Evolutionary conservation across 2,888 invertebrate species (phyloP), one percentile per base, ranked within the genome.

Genomic region (Tribolium freemani): DNA sequence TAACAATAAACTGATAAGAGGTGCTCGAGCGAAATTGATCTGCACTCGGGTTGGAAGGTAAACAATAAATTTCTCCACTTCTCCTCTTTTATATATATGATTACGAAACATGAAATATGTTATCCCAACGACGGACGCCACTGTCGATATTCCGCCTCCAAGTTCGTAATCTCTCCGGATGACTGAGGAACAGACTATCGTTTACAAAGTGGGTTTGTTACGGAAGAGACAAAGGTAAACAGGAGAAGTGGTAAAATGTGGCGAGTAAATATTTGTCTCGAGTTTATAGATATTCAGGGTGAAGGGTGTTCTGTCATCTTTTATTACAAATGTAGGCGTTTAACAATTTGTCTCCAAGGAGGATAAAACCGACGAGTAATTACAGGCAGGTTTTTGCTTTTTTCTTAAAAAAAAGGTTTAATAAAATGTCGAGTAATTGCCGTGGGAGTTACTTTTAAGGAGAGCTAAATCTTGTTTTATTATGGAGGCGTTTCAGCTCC

Each of bases 211-310:
- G 74, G 75, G 66, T 75, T 77, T 75, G 75, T 67, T 73, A 73
- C 73, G 72, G 74, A 72, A 75, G 74, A 75, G 77, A 76, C 75
- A 71, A 74, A 78, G 69, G 78, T 77, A 80, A 79, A 80, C 79
- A 80, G 76, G 75, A 77, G 74, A 78, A 76, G 76, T 77, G 78
- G 78, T 76, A 78, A 79, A 80, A 72, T 69, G 69, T 72, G 68
- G 50, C 58, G 38, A 69, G 72, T 69, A 60, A 72, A 72, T 72
- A 72, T 72, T 72, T 72, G 57, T 69, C 13, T 54, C 38, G 45
- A 58, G 72, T 72, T 72, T 72, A 68, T 69, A 69, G 72, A 72
- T 72, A 71, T 71, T 53, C 45, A 16, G 67, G 54, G 60, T 60
- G 60, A 60, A 60, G 60, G 48, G 48, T 46, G 26, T 11, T 60